Base-by-base conservation (phyloP, 1,140 invertebrate species). In the Drosophila trapezifrons region DNA sequence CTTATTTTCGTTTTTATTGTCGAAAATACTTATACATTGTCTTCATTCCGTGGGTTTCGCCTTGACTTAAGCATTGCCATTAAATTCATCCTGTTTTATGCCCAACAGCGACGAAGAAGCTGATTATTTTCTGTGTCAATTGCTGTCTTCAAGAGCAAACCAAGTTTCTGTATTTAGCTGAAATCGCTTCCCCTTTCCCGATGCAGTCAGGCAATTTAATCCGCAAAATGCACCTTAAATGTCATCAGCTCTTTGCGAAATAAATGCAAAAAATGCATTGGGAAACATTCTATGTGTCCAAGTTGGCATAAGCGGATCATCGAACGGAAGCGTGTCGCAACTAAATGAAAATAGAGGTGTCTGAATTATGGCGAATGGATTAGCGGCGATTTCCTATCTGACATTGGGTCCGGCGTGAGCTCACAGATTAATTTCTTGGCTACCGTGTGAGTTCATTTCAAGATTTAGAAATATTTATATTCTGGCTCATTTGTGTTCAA, bases 371-470 rank as follows among this genome's bases (percentile, higher is more conserved):
- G 59, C 73, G 70, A 70, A 63, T 56, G 73, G 66, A 81, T 81
- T 81, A 49, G 22, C 46, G 72, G 45, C 47, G 63, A 84, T 84
- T 81, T 81, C 72, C 80, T 76, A 81, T 79, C 52, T 54, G 45
- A 56, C 59, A 77, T 46, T 40, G 38, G 32, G 27, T 54, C n/a
- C 38, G 51, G 13, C 51, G 27, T 85, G 81, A 85, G 69, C 52
- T 85, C 81, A 78, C 46, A 46, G 63, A 62, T 66, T 57, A 56
- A 58, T 64, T 42, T 57, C 35, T 47, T 67, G 47, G 82, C 78
- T 85, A 85, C 75, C 55, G 82, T 81, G 62, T 87, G 82, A 82
- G 76, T 73, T 86, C 70, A 87, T 76, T 62, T 76, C 71, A 46
- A 57, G 60, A 85, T 81, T 49, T 80, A 85, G 78, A 77, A 58